Base-by-base conservation (phyloP, 1,140 invertebrate genomes). In the Tachypleus tridentatus region DNA sequence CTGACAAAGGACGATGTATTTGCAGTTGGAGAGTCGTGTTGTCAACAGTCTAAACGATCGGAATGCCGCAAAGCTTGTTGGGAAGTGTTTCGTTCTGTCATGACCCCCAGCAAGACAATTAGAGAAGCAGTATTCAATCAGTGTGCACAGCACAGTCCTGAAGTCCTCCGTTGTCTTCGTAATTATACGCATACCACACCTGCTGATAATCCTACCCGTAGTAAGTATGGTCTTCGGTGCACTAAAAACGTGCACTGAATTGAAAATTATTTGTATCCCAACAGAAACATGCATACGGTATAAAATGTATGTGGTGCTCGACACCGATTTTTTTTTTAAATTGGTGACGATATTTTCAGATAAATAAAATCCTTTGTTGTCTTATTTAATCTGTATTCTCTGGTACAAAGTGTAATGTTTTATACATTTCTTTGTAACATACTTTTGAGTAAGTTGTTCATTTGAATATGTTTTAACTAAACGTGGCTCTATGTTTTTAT, bases 141-240 rank as follows among this genome's bases (percentile, higher is more conserved):
- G 4, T 89, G 87, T 69, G 85, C 82, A 54, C 76, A 82, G 9
- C 82, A 83, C 61, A 87, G 83, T 67, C 82, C 84, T 10, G 81
- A 82, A 67, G 81, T 90, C 3, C 77, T 87, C n/a, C 81, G 84
- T 58, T 91, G 88, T 71, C 77, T 89, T 5, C 82, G 83, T 62
- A 84, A 85, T 66, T 80, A 85, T 51, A 86, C 82, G 3, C 82
- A 84, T 62, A 78, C 82, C 56, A 83, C 85, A 5, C 82, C 84
- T 0, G 82, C 84, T 4, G 82, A 83, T 49, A 84, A 89, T 75
- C 81, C 81, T 11, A 82, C 79, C 70, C 82, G 83, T 78, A 84
- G 86, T 87, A 79, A 80, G 80, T 74, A 4, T 58, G 6, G 7
- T 29, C 29, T 54, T 8, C 49, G n/a, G 11, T 49, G n/a, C n/a